A percentile compares a stretch with the other conserved stretches of the same genome.
phyloP scores from a whole-genome alignment of 1,140 invertebrate species.

The Pseudomyrmex dendroicus region DNA sequence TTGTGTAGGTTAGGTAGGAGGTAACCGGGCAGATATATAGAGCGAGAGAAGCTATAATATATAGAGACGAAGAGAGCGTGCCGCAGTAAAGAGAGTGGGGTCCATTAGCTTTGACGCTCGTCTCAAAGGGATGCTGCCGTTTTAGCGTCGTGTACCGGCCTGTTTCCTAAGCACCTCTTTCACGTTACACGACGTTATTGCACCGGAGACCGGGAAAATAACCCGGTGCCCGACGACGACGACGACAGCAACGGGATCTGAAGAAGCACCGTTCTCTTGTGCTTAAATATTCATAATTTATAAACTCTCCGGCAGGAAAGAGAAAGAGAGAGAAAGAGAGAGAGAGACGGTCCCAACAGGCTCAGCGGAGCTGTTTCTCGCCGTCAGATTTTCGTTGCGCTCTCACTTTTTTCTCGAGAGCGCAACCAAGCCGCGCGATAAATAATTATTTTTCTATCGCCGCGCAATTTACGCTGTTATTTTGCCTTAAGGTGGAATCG shows the following conservation, averaged over 20 bases:
- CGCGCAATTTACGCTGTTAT: neutral
- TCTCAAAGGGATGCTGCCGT: slow-evolving; percentile 79
- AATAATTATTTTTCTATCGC: slow-evolving; percentile 39
- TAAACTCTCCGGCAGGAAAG: slow-evolving; percentile 61
- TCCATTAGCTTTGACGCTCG: slow-evolving; percentile 82
- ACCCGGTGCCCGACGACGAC: slow-evolving; percentile 44
- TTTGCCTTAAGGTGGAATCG: neutral
- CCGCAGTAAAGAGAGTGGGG: slow-evolving; percentile 68
- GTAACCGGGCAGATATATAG: slow-evolving; percentile 44
- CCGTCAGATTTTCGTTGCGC: slow-evolving; percentile 55
- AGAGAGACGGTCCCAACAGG: slow-evolving; percentile 18
- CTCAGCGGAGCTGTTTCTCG: slow-evolving; percentile 54
- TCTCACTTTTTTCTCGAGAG: slow-evolving; percentile 23
- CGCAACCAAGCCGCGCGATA: slow-evolving; percentile 28
- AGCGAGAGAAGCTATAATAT: slow-evolving; percentile 10
- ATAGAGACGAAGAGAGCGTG: slow-evolving; percentile 57
- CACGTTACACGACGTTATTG: slow-evolving; percentile 74
- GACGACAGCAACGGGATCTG: neutral
- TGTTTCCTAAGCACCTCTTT: slow-evolving; percentile 82
- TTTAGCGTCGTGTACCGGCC: slow-evolving; percentile 79
- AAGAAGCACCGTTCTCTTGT: neutral
- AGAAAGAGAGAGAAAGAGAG: too few relatives aligned
- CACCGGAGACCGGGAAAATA: slow-evolving; percentile 72
- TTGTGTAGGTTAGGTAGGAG: slow-evolving; percentile 30
- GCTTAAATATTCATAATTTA: slow-evolving; percentile 75